A percentile compares a stretch with the other conserved stretches of the same genome.
phyloP scores from a whole-genome alignment of 2,888 invertebrate species.

The Drosophila recens region DNA sequence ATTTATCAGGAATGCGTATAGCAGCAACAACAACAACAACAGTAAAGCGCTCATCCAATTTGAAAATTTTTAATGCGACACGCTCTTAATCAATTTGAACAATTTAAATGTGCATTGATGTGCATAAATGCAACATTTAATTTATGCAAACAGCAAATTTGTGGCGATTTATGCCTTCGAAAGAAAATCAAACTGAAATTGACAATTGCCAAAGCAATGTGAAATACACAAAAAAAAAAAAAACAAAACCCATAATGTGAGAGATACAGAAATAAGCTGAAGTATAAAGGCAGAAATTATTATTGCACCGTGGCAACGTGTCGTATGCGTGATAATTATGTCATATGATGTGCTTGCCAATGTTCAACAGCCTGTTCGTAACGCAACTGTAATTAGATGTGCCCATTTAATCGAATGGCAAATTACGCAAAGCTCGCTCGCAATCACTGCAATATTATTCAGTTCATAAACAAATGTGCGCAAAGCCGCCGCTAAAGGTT shows the following conservation, averaged over 20 bases:
- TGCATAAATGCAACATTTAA: conserved; percentile 71
- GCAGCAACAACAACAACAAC: conserved; percentile 10
- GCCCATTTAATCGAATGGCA: neutral
- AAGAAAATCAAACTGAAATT: conserved; percentile 16
- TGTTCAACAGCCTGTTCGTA: neutral
- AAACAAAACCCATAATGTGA: neutral
- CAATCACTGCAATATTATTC: conserved; percentile 10
- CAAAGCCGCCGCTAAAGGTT: neutral
- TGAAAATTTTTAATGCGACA: conserved; percentile 55
- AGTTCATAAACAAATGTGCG: neutral
- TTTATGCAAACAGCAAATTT: conserved; percentile 61
- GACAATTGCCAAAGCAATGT: conserved; percentile 18
- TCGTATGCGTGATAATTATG: conserved; percentile 15
- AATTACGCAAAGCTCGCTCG: conserved; percentile 4
- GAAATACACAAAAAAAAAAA: neutral
- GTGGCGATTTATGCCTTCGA: conserved; percentile 38
- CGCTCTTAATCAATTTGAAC: conserved; percentile 66
- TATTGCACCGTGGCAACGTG: neutral
- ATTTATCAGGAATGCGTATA: conserved; percentile 61
- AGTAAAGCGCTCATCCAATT: conserved; percentile 52
- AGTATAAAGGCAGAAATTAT: conserved; percentile 5
- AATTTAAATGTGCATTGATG: conserved; percentile 71
- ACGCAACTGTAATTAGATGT: conserved; percentile 6
- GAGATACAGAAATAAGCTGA: neutral
- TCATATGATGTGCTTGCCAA: neutral